phyloP scores from a whole-genome alignment of 2,797 vertebrate species.

The Chromobotia macracanthus region DNA sequence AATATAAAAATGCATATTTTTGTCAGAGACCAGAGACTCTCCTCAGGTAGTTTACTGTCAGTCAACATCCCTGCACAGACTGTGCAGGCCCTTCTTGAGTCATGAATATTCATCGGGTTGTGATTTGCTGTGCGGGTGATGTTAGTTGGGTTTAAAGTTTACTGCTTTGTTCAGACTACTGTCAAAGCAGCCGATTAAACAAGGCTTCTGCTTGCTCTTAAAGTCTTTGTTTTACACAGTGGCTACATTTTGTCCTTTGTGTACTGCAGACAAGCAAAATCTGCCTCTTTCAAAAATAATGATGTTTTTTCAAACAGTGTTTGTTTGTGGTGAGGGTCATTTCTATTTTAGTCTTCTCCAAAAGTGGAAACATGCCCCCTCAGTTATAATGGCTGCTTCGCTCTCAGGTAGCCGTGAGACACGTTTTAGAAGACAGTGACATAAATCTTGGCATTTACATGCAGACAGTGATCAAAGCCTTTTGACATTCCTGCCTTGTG shows the following conservation, averaged over 20 bases:
- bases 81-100: background rate
- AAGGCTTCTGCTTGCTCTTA: no score
- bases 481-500: conserved; percentile 14
- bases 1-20: no score
- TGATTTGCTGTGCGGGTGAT: background rate
- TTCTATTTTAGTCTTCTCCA: background rate
- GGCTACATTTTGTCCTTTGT: background rate
- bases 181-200: background rate
- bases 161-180: background rate
- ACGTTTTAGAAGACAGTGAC: conserved; percentile 15
- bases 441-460: conserved; percentile 30
- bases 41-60: background rate
- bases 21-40: no score
- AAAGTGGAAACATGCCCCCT: background rate
- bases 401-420: background rate
- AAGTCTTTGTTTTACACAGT: no score
- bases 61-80: background rate
- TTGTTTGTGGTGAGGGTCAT: background rate
- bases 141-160: background rate
- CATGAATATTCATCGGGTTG: conserved; percentile 1
- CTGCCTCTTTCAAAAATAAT: no score
- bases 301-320: background rate
- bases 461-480: conserved; percentile 23
- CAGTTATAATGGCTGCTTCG: background rate
- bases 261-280: no score